Evolutionary conservation across 2,888 invertebrate genomes (phyloP).

Genomic region (Clepsis dumicolana): DNA sequence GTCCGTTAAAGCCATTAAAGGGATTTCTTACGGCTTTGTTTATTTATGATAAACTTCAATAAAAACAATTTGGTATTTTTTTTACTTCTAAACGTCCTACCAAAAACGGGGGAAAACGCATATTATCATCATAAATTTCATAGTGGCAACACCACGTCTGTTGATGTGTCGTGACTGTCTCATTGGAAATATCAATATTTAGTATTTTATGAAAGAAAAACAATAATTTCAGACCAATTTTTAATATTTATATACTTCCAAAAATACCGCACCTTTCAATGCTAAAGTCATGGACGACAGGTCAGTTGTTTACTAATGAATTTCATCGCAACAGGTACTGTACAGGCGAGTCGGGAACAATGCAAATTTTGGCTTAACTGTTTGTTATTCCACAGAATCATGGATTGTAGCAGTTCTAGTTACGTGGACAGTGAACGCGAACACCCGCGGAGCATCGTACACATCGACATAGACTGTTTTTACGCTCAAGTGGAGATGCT

Average conservation of each 20-base stretch:
- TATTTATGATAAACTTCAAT: no score
- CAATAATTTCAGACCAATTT: slow-evolving; percentile 63
- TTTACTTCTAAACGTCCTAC: slow-evolving; percentile 1
- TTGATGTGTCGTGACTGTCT: slow-evolving; percentile 85
- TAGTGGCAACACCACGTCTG: slow-evolving; percentile 73
- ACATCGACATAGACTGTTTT: slow-evolving; percentile 94
- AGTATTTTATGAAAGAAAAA: slow-evolving; percentile 82
- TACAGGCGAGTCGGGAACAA: slow-evolving; percentile 76
- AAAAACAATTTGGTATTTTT: background rate
- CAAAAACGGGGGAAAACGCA: slow-evolving; percentile 37
- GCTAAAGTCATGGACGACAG: slow-evolving; percentile 77
- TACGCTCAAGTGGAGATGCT: slow-evolving; percentile 95
- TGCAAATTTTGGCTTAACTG: slow-evolving; percentile 73
- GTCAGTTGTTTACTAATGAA: slow-evolving; percentile 66
- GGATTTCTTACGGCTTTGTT: no score
- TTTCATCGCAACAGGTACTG: slow-evolving; percentile 76
- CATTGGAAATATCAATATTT: slow-evolving; percentile 82
- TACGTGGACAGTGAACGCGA: slow-evolving; percentile 69
- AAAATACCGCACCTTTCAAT: slow-evolving; percentile 69
- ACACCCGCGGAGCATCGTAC: slow-evolving; percentile 91
- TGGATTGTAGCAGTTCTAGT: slow-evolving; percentile 80
- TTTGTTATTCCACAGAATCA: slow-evolving; percentile 74
- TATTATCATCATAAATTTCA: slow-evolving; percentile 52
- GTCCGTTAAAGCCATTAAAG: no score
- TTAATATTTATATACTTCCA: slow-evolving; percentile 65